Evolutionary conservation across 2,888 invertebrate genomes (phyloP).

Genomic region (Limnephilus lunatus): DNA sequence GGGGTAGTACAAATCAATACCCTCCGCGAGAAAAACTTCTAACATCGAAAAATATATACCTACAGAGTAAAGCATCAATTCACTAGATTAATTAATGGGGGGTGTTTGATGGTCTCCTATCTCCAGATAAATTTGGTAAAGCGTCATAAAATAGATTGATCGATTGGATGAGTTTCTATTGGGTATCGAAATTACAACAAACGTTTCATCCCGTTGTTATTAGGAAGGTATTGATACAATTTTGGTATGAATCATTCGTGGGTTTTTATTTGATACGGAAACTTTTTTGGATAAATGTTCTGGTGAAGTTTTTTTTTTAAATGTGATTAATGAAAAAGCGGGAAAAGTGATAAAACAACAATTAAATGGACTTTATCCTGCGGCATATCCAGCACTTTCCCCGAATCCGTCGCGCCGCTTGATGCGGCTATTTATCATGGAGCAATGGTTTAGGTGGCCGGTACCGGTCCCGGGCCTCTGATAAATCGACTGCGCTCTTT

Average conservation of each 20-base stretch:
- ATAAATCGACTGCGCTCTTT: conserved; percentile 56
- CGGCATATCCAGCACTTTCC: conserved; percentile 43
- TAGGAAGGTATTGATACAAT: not conserved
- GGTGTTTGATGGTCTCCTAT: not conserved
- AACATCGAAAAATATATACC: not conserved
- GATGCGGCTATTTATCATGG: conserved; percentile 59
- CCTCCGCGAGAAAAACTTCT: not conserved
- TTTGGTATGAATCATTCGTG: not conserved
- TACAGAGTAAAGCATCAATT: not conserved
- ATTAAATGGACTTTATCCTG: conserved; percentile 44
- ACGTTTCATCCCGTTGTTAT: not conserved
- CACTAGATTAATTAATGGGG: not conserved
- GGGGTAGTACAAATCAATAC: not conserved
- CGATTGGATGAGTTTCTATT: not conserved
- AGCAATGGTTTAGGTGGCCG: conserved; percentile 47
- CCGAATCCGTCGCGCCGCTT: conserved; percentile 53
- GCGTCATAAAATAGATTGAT: not conserved
- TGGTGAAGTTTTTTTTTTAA: not conserved
- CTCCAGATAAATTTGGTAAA: not conserved
- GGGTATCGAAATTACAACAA: not conserved
- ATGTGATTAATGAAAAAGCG: conserved; percentile 37
- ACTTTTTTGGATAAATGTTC: not conserved
- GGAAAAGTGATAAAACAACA: conserved; percentile 56
- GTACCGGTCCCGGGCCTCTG: conserved; percentile 30
- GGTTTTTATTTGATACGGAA: not conserved